These are phyloP conservation scores for Galagoides demidoff DNA, from an alignment of 2,797 vertebrate genomes.

Conservation along the genomic window DNA sequence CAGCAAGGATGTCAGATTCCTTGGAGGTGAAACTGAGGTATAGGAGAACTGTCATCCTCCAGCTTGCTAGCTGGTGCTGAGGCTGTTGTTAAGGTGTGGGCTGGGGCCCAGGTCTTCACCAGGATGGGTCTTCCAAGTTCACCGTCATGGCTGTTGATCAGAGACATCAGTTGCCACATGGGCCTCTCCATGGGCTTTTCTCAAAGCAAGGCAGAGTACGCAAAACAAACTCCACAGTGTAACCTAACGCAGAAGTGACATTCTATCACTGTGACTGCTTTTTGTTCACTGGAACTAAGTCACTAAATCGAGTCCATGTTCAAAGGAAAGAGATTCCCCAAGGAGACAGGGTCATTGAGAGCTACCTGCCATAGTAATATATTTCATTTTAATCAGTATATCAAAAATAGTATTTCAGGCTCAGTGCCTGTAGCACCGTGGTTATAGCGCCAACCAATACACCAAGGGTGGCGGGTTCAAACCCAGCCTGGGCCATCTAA, in stretches of 20 bases:
- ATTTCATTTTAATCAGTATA: background rate
- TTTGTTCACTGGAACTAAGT: background rate
- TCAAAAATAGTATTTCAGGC: background rate
- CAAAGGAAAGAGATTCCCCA: background rate
- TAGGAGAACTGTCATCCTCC: background rate
- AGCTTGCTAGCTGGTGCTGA: background rate
- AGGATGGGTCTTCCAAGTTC: background rate
- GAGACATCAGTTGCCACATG: background rate
- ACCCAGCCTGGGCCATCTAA: no score
- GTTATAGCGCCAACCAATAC: no score
- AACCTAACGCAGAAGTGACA: background rate
- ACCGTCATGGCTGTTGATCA: background rate
- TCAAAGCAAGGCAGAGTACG: background rate
- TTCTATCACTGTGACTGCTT: background rate
- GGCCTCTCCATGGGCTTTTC: background rate
- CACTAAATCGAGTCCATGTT: background rate
- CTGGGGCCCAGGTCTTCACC: background rate
- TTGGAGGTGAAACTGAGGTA: background rate
- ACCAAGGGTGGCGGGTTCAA: no score
- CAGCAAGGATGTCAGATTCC: rapidly evolving
- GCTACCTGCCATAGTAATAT: background rate
- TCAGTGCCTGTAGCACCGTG: no score
- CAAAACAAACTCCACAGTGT: background rate
- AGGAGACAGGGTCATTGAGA: background rate
- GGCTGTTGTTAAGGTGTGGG: background rate